Evolutionary conservation across 2,888 invertebrate species (phyloP).

Genomic region (Drosophila anomelani): DNA sequence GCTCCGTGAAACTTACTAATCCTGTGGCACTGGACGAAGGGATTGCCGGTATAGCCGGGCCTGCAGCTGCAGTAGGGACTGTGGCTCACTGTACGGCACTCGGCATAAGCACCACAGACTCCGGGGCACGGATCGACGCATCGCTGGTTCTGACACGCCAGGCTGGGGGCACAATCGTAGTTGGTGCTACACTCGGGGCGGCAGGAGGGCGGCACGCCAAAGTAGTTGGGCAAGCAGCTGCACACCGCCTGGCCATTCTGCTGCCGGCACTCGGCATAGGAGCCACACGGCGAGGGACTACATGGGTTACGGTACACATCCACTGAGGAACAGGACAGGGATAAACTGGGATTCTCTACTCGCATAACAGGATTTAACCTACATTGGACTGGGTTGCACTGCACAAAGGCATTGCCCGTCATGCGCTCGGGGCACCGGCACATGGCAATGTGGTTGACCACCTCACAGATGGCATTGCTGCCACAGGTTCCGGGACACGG

Average conservation of each 20-base stretch:
- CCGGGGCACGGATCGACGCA: slow-evolving; percentile 92
- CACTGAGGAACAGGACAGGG: slow-evolving; percentile 77
- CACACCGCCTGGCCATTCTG: slow-evolving; percentile 91
- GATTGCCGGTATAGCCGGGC: slow-evolving; percentile 89
- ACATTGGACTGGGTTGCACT: slow-evolving; percentile 85
- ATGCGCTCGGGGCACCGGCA: slow-evolving; percentile 89
- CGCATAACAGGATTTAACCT: slow-evolving; percentile 32
- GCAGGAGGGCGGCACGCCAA: slow-evolving; percentile 91
- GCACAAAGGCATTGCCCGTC: slow-evolving; percentile 89
- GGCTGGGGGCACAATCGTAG: slow-evolving; percentile 90
- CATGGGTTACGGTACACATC: slow-evolving; percentile 87
- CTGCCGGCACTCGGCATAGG: slow-evolving; percentile 90
- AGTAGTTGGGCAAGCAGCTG: slow-evolving; percentile 89
- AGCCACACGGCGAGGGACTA: slow-evolving; percentile 90
- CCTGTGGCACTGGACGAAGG: slow-evolving; percentile 88
- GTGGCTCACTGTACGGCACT: slow-evolving; percentile 91
- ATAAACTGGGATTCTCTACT: neutral
- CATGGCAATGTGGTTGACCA: slow-evolving; percentile 89
- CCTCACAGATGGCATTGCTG: slow-evolving; percentile 88
- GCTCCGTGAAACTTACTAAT: slow-evolving; percentile 83
- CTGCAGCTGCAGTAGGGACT: slow-evolving; percentile 92
- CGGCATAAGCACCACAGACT: slow-evolving; percentile 89
- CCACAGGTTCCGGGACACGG: slow-evolving; percentile 91
- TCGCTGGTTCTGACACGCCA: slow-evolving; percentile 92
- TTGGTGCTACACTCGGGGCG: slow-evolving; percentile 92